Conservation (phyloP, 2,113 vertebrate genomes). For the Gnathonemus echidnorhynchus region DNA sequence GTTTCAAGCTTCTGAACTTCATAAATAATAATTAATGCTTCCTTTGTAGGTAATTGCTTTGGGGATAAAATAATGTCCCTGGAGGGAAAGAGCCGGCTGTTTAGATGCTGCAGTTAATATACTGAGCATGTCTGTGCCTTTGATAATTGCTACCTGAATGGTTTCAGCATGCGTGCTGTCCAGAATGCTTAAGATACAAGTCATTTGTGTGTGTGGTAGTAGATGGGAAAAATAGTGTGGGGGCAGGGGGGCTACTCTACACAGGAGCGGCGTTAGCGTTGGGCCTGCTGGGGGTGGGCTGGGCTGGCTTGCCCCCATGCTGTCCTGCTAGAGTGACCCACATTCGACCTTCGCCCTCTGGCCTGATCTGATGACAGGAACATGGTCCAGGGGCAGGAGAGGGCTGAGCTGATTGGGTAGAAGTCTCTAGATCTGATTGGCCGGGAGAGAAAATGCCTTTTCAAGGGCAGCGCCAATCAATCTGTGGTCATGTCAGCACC, state of each 20-base stretch:
- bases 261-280: not conserved
- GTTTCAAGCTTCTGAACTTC: not conserved
- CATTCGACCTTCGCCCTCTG: not conserved
- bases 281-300: not conserved
- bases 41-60: not conserved
- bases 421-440: not conserved
- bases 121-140: not conserved
- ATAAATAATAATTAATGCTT: constrained; percentile 1
- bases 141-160: not conserved
- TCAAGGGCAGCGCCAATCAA: not conserved
- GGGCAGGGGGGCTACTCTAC: not conserved
- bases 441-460: not conserved
- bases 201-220: not conserved
- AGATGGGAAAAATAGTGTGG: not conserved
- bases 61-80: not conserved
- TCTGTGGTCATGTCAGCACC: not conserved
- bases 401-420: not conserved
- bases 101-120: not conserved
- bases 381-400: not conserved
- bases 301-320: not conserved
- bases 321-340: not conserved
- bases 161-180: not conserved
- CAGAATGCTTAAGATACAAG: not conserved
- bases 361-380: not conserved
- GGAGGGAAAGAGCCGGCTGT: not conserved